A percentile compares a stretch with the other conserved stretches of the same genome.
Conservation (phyloP, 2,113 vertebrate species). For the Parus major region DNA sequence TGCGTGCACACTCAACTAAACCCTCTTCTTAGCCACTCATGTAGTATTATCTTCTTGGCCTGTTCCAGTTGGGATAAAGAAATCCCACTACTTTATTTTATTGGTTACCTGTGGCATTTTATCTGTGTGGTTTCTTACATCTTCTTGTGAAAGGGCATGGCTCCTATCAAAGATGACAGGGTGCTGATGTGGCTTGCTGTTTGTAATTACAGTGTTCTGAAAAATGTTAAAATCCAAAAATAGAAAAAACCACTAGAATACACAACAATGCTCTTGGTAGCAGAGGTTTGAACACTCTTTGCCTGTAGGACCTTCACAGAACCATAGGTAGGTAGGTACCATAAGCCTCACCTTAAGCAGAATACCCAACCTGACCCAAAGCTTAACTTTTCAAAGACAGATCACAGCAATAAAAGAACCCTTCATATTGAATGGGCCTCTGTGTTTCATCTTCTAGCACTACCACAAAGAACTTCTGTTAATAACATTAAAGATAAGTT, state of each 20-base stretch:
- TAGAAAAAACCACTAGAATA: background rate
- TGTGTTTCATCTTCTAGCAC: conserved; percentile 4
- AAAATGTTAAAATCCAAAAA: background rate
- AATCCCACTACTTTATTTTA: background rate
- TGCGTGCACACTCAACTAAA: background rate
- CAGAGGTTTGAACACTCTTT: background rate
- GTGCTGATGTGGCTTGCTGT: background rate
- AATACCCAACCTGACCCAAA: background rate
- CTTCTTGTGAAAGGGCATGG: background rate
- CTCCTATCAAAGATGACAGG: background rate
- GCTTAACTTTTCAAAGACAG: background rate
- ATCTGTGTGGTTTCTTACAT: background rate
- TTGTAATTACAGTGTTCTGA: background rate
- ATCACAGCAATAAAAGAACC: background rate
- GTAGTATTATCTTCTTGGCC: background rate
- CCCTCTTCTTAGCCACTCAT: background rate
- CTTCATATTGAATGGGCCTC: background rate
- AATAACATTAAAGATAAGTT: background rate
- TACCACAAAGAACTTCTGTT: conserved; percentile 1
- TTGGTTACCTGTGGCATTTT: background rate
- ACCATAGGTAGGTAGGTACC: background rate
- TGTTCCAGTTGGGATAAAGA: background rate
- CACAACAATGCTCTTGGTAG: background rate
- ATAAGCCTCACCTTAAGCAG: background rate
- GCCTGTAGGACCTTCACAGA: background rate